Evolutionary conservation across 2,113 vertebrate genomes (phyloP), one percentile per base, ranked within the genome.

Genomic region (Natator depressus): DNA sequence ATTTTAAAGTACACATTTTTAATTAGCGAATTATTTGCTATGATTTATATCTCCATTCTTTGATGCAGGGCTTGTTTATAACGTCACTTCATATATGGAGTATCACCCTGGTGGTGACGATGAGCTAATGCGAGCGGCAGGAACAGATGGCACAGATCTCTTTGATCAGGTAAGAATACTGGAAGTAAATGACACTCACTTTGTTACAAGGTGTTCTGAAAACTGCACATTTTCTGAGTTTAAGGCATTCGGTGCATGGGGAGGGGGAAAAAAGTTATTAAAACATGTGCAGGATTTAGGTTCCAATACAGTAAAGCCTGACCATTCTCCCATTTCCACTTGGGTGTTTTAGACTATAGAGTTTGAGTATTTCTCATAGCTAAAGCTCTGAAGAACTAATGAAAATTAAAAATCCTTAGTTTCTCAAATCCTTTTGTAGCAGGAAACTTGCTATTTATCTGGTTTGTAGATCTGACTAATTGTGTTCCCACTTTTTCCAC

Each of bases 21-120:
- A 47, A 46, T 69, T 91, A 85, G 51, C 89, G 89, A 81, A 76
- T 84, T 87, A 72, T 31, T 93, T 69, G 46, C 1, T 3, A 27
- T 72, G 47, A 88, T 89, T 85, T 87, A 8, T 93, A 69, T 96
- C 50, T 95, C 57, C 10, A 8, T 95, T 89, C 84, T 85, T 91
- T 97, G 42, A 88, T 95, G 12, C 89, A 99, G 99, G 99, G 10
- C 97, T 99, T 97, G 99, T 99, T 13, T 99, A 99, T 96, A 99
- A 99, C 81, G 98, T 99, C 50, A 99, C 98, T 2, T 98, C 99
- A 0, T 99, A 99, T 94, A 99, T 99, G 99, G 99, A 99, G 87
- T 99, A 99, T 96, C 99, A 99, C 95, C 99, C 99, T 0, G 99
- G 99, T 10, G 99, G 99, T 50, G 99, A 99, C 88, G 99, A 99